Percentiles rank a stretch among this genome's conserved stretches.
Conservation (phyloP, 2,888 invertebrate genomes). For the Eristalis arbustorum region DNA sequence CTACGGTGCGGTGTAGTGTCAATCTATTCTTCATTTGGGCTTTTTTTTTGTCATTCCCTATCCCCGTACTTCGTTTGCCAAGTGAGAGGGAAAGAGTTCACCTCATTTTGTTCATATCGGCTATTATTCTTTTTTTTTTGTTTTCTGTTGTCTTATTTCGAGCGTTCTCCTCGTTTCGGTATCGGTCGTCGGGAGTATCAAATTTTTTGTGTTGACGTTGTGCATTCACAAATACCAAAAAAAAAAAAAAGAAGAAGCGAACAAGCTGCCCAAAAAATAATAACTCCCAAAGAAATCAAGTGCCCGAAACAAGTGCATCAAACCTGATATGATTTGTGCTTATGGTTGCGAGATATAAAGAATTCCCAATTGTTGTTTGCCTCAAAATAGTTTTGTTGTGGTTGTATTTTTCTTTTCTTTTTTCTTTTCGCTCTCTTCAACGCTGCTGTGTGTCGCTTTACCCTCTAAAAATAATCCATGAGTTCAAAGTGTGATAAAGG, state of each 20-base stretch:
- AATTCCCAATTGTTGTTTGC: constrained; percentile 16
- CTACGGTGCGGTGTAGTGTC: constrained; percentile 50
- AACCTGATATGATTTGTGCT: constrained; percentile 54
- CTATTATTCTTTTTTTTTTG: background rate
- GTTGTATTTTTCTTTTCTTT: background rate
- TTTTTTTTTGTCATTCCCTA: constrained; percentile 8
- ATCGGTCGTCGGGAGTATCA: constrained; percentile 39
- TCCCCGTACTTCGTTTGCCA: background rate
- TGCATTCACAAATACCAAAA: constrained; percentile 36
- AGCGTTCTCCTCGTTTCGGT: constrained; percentile 33
- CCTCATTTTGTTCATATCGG: background rate
- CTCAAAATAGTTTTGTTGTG: constrained; percentile 28
- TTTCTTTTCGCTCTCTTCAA: background rate
- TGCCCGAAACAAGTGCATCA: background rate
- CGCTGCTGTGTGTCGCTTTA: background rate
- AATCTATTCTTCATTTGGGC: constrained; percentile 32
- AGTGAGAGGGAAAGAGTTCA: constrained; percentile 35
- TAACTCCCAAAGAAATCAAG: background rate
- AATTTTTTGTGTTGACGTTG: constrained; percentile 68
- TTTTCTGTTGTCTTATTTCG: constrained; percentile 18
- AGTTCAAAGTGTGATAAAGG: constrained; percentile 40
- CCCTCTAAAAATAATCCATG: constrained; percentile 38
- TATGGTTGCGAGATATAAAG: constrained; percentile 56
- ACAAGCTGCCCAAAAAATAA: background rate
- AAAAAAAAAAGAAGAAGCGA: background rate